These are phyloP conservation scores for Dryobates pubescens DNA, from an alignment of 2,797 vertebrate species.

Conservation along the genomic window DNA sequence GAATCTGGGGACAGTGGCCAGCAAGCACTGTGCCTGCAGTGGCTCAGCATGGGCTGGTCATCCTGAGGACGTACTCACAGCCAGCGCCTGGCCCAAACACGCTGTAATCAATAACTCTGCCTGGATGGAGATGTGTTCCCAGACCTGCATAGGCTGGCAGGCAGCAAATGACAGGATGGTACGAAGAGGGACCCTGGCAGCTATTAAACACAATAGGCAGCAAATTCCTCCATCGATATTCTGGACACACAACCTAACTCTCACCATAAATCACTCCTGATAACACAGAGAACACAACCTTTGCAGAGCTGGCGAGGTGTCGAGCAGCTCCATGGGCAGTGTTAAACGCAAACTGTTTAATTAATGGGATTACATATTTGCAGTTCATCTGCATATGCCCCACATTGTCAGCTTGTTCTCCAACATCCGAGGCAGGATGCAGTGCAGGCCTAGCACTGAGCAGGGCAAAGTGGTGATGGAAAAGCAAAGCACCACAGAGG, in stretches of 20 bases:
- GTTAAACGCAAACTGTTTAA: conserved; percentile 16
- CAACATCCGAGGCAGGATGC: neutral
- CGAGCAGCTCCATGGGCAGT: neutral
- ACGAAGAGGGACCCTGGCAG: neutral
- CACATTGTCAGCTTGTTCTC: neutral
- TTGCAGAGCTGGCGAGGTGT: neutral
- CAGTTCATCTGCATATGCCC: neutral
- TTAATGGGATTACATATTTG: neutral
- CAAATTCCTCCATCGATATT: conserved; percentile 55
- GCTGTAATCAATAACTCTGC: neutral
- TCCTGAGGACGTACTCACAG: neutral
- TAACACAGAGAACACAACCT: neutral
- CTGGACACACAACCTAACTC: conserved; percentile 28
- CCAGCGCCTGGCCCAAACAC: accelerated
- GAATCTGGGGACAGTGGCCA: accelerated
- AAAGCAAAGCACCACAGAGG: accelerated
- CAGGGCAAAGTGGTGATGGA: neutral
- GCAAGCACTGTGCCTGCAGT: accelerated
- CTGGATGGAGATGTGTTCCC: accelerated
- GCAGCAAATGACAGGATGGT: neutral
- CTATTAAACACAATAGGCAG: conserved; percentile 47
- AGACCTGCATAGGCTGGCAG: neutral
- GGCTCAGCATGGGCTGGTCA: accelerated
- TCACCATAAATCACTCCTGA: neutral
- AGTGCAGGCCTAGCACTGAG: neutral